Evolutionary conservation across 2,113 vertebrate species (phyloP), one percentile per base, ranked within the genome.

Genomic region (Sinocyclocheilus maitianheensis): DNA sequence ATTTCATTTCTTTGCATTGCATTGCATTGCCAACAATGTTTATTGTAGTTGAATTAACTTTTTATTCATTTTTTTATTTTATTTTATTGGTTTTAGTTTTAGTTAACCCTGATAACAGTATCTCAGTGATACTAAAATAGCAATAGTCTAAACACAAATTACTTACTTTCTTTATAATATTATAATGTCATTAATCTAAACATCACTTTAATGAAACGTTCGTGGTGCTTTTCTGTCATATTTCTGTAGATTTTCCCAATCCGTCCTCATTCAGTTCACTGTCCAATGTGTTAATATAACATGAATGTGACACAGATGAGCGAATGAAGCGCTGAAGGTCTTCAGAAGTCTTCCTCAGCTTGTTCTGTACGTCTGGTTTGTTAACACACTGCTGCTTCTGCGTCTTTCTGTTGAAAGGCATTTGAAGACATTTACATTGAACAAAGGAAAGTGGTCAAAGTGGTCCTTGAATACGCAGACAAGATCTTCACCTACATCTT

Each of bases 391-490:
- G 30, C 30, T 20, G 34, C 55, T 65, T 69, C 48, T 82, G 30
- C 46, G 1, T 78, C 34, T 37, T 0, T 40, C 63, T 90, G 20
- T 84, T 88, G 11, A 16, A 92, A 99, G 98, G 98, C 98, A 86
- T 99, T 99, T 58, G 98, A 99, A 94, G 98, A 99, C 91, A 97
- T 99, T 94, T 98, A 99, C 92, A 96, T 99, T 24, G 97, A 99
- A 87, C 96, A 98, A 79, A 92, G 97, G 87, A 95, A 93, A 92
- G 95, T 97, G 87, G 89, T 98, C 75, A 99, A 98, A 94, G 95
- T 95, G n/a, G 90, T 99, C 84, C 93, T 99, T 40, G 98, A 99
- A 80, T 99, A 96, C 0, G 94, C 98, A 0, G 98, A 99, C 93
- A 99, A 97, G 93, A 96, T 99, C 89, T 99, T 99, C 94, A 99